phyloP scores from a whole-genome alignment of 2,888 invertebrate genomes.

The Octodonta nipae region DNA sequence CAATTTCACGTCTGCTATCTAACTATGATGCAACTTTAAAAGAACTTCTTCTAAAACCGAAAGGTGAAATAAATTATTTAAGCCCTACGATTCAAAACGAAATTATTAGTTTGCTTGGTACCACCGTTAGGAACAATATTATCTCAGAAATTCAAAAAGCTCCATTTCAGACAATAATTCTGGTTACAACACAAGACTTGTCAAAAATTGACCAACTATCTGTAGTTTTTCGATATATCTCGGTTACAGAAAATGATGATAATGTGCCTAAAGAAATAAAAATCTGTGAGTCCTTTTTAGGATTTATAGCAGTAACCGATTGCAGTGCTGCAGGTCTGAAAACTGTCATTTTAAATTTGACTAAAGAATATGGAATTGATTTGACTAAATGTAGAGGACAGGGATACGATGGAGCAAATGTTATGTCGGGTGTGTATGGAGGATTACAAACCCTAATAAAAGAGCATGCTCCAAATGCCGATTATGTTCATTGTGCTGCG shows the following conservation, averaged over 20 bases:
- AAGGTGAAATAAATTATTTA: constrained; percentile 2
- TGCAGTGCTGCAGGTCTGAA: too few species aligned
- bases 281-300: constrained; percentile 4
- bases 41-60: constrained; percentile 4
- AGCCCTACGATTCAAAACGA: constrained; percentile 5
- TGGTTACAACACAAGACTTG: constrained; percentile 4
- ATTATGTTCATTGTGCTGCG: constrained; percentile 5
- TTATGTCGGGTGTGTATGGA: constrained; percentile 1
- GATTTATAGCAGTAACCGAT: constrained; percentile 2
- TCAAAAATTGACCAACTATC: constrained; percentile 5
- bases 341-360: too few species aligned
- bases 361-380: too few species aligned
- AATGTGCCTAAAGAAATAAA: constrained; percentile 5
- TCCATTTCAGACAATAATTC: constrained; percentile 3
- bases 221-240: constrained; percentile 4
- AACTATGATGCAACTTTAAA: constrained; percentile 4
- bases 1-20: constrained; percentile 3
- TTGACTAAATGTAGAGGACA: too few species aligned
- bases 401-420: too few species aligned
- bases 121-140: constrained; percentile 2
- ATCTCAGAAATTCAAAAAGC: constrained; percentile 3
- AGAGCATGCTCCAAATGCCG: constrained; percentile 5
- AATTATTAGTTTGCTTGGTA: constrained; percentile 5
- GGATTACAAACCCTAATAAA: constrained; percentile 3
- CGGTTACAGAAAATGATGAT: too few species aligned